A percentile compares a stretch with the other conserved stretches of the same genome.
Evolutionary conservation across 2,888 invertebrate species (phyloP).

Genomic region (Diploptera punctata): DNA sequence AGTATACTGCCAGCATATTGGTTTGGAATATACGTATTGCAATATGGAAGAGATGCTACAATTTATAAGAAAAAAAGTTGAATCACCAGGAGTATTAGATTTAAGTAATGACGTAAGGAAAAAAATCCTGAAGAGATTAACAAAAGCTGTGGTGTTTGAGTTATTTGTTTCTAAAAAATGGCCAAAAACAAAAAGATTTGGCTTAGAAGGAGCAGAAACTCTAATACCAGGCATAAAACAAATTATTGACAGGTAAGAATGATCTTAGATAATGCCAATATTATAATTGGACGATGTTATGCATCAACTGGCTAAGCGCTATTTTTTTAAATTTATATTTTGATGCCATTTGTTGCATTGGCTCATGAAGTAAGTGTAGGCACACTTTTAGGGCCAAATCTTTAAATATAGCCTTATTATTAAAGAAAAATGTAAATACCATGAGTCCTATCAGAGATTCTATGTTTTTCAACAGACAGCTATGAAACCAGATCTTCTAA

Average conservation of each 20-base stretch:
- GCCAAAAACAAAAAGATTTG: slow-evolving; percentile 82
- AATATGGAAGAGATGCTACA: slow-evolving; percentile 53
- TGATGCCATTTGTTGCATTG: no score
- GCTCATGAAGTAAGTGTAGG: no score
- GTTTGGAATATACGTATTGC: slow-evolving; percentile 69
- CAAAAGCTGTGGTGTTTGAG: slow-evolving; percentile 59
- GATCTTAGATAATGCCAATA: neutral
- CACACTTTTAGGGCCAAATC: no score
- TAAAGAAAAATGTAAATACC: no score
- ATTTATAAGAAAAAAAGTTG: neutral
- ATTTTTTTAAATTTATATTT: no score
- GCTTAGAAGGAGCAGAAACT: slow-evolving; percentile 79
- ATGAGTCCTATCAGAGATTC: no score
- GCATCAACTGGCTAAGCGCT: no score
- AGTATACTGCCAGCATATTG: slow-evolving; percentile 64
- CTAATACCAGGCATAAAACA: slow-evolving; percentile 78
- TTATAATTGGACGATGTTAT: neutral
- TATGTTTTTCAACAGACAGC: neutral
- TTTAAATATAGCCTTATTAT: no score
- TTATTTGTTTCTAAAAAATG: slow-evolving; percentile 79
- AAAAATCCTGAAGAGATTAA: neutral
- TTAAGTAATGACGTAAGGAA: neutral
- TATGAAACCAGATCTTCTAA: no score
- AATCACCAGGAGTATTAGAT: neutral
- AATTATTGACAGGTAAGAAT: slow-evolving; percentile 62